phyloP scores from a whole-genome alignment of 2,888 invertebrate species.

The Hanleya hanleyi region DNA sequence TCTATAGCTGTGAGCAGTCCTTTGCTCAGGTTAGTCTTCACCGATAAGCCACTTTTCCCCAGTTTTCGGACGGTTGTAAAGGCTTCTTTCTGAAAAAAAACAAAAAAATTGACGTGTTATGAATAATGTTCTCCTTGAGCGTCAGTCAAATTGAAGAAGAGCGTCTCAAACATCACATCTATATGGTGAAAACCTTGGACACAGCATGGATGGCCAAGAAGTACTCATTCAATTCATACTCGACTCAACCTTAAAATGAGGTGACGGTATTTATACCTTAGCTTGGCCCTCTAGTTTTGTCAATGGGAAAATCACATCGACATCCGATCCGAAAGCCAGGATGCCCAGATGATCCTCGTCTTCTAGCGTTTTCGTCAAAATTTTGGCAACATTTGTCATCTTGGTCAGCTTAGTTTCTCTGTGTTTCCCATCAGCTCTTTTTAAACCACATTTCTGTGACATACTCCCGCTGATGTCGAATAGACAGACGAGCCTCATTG shows the following conservation, averaged over 20 bases:
- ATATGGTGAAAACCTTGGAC: too few relatives aligned
- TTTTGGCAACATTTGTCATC: slow-evolving; percentile 54
- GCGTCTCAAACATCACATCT: too few relatives aligned
- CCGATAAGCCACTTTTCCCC: slow-evolving; percentile 42
- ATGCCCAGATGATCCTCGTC: slow-evolving; percentile 57
- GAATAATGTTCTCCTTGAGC: background rate
- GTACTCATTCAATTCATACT: too few relatives aligned
- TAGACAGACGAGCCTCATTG: slow-evolving; percentile 58
- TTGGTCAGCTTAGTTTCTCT: slow-evolving; percentile 53
- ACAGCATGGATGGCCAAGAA: too few relatives aligned
- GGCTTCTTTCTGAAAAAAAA: slow-evolving; percentile 27
- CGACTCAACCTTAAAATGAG: too few relatives aligned
- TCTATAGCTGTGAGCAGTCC: slow-evolving; percentile 55
- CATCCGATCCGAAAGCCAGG: slow-evolving; percentile 61
- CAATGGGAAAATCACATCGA: slow-evolving; percentile 56
- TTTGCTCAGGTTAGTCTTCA: slow-evolving; percentile 53
- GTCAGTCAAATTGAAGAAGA: too few relatives aligned
- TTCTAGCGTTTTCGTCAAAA: slow-evolving; percentile 52
- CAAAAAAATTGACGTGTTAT: too few relatives aligned
- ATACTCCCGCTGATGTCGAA: slow-evolving; percentile 69
- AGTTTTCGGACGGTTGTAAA: slow-evolving; percentile 26
- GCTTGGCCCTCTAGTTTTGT: slow-evolving; percentile 47
- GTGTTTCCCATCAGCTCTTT: slow-evolving; percentile 25
- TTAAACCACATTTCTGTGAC: slow-evolving; percentile 48
- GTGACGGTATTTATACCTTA: too few relatives aligned